Percentiles rank a stretch among this genome's conserved stretches.
Evolutionary conservation across 2,888 invertebrate species (phyloP).

Genomic region (Drosophila quasianomalipes): DNA sequence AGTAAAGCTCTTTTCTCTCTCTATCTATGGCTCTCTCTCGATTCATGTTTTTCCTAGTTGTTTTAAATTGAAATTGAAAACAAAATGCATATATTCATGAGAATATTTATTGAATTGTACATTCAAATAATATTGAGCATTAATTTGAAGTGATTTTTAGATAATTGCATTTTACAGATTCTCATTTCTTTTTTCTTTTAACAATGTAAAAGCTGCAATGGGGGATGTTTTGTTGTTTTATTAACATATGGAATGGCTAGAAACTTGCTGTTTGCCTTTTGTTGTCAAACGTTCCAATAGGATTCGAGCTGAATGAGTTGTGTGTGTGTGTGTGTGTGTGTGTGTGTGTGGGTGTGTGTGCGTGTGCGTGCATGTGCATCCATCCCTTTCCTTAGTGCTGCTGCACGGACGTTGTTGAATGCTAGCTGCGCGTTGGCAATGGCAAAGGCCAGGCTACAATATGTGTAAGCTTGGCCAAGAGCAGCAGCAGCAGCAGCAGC

Average conservation of each 20-base stretch:
- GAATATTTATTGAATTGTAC: neutral
- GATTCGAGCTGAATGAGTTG: neutral
- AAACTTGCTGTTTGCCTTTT: neutral
- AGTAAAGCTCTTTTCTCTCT: neutral
- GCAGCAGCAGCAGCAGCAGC: constrained; percentile 35
- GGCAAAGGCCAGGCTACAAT: constrained; percentile 54
- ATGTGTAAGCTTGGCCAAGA: constrained; percentile 42
- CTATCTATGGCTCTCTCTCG: too few relatives aligned
- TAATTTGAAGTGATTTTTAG: neutral
- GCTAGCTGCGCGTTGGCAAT: constrained; percentile 25
- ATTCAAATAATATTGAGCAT: neutral
- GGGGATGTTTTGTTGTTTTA: neutral
- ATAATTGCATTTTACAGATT: neutral
- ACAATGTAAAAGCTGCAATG: neutral
- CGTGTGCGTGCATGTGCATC: neutral
- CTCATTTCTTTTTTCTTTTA: neutral
- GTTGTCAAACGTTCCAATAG: neutral
- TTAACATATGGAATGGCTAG: neutral
- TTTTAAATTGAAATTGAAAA: neutral
- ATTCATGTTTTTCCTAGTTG: neutral
- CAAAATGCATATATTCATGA: neutral
- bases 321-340: neutral
- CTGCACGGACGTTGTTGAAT: neutral
- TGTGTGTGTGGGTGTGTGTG: neutral
- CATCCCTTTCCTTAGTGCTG: neutral